Evolutionary conservation across 2,888 invertebrate species (phyloP).

Genomic region (Chloromyia formosa): DNA sequence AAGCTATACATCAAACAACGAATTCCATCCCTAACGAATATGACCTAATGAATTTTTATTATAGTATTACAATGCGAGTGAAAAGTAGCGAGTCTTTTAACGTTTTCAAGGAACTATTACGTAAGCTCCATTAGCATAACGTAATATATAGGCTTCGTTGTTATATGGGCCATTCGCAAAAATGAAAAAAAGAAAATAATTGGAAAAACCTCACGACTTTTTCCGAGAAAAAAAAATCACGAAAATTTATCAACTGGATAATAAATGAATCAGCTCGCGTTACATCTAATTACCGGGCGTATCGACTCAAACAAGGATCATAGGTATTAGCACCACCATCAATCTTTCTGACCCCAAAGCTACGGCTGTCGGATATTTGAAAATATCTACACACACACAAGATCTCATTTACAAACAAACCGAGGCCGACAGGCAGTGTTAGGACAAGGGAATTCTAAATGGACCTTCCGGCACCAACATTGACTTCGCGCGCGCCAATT

Average conservation of each 20-base stretch:
- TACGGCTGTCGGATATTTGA: background rate
- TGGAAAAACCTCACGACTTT: background rate
- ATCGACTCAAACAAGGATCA: constrained; percentile 18
- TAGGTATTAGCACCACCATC: constrained; percentile 15
- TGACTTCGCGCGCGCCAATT: background rate
- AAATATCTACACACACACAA: constrained; percentile 22
- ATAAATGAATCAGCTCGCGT: constrained; percentile 12
- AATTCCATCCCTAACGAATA: no score
- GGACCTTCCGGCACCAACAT: background rate
- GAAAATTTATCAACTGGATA: constrained; percentile 9
- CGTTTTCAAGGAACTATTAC: no score
- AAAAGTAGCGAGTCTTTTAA: no score
- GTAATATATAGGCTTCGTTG: no score
- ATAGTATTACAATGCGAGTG: no score
- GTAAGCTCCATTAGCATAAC: no score
- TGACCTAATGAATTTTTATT: no score
- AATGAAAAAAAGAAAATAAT: no score
- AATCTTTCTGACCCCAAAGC: constrained; percentile 24
- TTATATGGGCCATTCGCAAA: no score
- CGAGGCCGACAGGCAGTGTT: background rate
- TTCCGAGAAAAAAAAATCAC: background rate
- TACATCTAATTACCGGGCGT: constrained; percentile 20
- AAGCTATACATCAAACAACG: no score
- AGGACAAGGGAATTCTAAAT: background rate
- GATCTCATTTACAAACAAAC: constrained; percentile 12